Percentiles rank a stretch among this genome's conserved stretches.
These are phyloP conservation scores for Pemphigus obesinymphae DNA, from an alignment of 1,140 invertebrate genomes.

Conservation along the genomic window DNA sequence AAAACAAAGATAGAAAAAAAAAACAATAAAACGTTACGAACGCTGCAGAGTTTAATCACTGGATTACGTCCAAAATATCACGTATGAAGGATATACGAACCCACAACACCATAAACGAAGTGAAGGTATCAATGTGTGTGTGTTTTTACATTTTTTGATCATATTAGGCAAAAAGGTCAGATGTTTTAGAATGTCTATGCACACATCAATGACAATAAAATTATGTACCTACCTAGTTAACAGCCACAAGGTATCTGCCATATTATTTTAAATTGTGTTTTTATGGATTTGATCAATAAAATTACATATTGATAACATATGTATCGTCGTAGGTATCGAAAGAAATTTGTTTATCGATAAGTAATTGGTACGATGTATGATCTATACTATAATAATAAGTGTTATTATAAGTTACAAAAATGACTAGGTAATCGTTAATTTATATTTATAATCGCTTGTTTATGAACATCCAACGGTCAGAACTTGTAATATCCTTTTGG, in stretches of 20 bases:
- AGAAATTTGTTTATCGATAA: no score
- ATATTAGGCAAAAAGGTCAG: slow-evolving; percentile 30
- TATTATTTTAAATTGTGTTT: not conserved
- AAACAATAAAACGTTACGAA: no score
- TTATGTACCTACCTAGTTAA: no score
- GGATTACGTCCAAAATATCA: slow-evolving; percentile 22
- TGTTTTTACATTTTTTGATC: slow-evolving; percentile 14
- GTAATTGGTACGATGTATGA: no score
- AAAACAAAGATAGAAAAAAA: not conserved
- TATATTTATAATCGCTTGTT: no score
- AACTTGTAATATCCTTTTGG: no score
- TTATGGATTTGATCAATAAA: not conserved
- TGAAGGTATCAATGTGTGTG: not conserved
- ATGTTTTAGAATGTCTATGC: not conserved
- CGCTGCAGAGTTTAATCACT: not conserved
- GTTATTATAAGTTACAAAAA: no score
- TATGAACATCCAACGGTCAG: no score
- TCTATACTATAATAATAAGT: no score
- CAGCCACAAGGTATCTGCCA: no score
- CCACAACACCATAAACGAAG: slow-evolving; percentile 9
- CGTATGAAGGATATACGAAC: slow-evolving; percentile 15
- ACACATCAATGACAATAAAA: slow-evolving; percentile 1
- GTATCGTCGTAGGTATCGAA: no score
- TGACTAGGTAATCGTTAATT: no score
- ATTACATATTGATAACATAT: not conserved